phyloP scores from a whole-genome alignment of 2,113 vertebrate species.

The Bos javanicus region DNA sequence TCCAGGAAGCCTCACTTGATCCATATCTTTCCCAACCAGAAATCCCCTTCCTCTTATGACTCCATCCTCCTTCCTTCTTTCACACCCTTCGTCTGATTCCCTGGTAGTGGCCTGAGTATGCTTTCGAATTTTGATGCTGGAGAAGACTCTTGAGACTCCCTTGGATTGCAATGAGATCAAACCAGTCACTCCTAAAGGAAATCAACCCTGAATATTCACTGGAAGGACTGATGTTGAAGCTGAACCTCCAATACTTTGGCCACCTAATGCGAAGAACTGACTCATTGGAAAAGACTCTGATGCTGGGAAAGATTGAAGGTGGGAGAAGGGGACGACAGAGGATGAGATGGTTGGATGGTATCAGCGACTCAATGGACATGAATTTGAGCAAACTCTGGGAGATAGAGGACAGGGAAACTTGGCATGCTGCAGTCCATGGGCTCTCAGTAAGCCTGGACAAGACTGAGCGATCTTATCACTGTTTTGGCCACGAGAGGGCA shows the following conservation, averaged over 20 bases:
- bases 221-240: background rate
- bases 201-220: background rate
- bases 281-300: background rate
- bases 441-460: background rate
- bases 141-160: background rate
- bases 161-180: background rate
- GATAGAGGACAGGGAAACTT: background rate
- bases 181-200: background rate
- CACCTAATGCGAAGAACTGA: background rate
- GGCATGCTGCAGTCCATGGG: background rate
- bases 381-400: background rate
- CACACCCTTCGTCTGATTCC: background rate
- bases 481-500: background rate
- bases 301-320: background rate
- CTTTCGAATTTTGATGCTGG: background rate
- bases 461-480: background rate
- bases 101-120: background rate
- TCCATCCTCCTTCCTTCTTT: background rate
- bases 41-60: background rate
- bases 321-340: background rate
- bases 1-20: background rate
- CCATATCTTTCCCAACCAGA: fast-evolving
- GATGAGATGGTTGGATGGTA: background rate
- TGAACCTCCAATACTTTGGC: background rate
- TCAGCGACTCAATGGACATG: background rate